These are phyloP conservation scores for Hydropsyche betteni DNA, from an alignment of 2,888 invertebrate species.

Conservation along the genomic window DNA sequence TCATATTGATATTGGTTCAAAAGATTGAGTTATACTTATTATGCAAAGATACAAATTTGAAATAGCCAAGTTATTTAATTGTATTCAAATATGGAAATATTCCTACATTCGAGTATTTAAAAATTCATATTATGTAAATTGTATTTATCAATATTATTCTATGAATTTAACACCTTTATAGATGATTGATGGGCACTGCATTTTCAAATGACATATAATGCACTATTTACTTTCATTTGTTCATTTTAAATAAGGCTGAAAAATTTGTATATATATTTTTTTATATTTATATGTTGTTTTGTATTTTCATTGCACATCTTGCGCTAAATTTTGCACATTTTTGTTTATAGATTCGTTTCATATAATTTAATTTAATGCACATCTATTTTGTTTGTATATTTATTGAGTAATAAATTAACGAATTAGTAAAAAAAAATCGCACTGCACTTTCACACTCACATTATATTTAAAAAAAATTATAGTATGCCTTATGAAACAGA, in stretches of 20 bases:
- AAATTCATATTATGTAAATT: too few species aligned
- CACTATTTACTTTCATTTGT: conserved; percentile 6
- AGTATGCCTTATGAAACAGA: conserved; percentile 1
- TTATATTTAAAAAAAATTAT: neutral
- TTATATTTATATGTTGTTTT: conserved; percentile 1
- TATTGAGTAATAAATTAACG: too few species aligned
- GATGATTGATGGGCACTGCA: conserved; percentile 50
- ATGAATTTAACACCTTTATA: conserved; percentile 30
- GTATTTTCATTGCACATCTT: conserved; percentile 15
- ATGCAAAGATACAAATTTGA: neutral
- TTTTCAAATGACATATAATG: conserved; percentile 44
- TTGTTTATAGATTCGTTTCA: neutral
- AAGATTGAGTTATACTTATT: neutral
- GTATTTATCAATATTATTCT: conserved; percentile 2
- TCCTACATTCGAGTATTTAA: neutral
- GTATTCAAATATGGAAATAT: neutral
- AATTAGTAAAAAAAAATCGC: too few species aligned
- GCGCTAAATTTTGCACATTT: conserved; percentile 22
- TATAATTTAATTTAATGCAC: too few species aligned
- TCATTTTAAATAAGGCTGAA: neutral
- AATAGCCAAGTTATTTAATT: neutral
- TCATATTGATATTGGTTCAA: conserved; percentile 16
- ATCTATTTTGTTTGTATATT: neutral
- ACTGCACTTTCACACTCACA: too few species aligned
- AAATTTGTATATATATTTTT: conserved; percentile 1